Evolutionary conservation across 1,140 invertebrate genomes (phyloP).

Genomic region (Rhagoletis zephyria): DNA sequence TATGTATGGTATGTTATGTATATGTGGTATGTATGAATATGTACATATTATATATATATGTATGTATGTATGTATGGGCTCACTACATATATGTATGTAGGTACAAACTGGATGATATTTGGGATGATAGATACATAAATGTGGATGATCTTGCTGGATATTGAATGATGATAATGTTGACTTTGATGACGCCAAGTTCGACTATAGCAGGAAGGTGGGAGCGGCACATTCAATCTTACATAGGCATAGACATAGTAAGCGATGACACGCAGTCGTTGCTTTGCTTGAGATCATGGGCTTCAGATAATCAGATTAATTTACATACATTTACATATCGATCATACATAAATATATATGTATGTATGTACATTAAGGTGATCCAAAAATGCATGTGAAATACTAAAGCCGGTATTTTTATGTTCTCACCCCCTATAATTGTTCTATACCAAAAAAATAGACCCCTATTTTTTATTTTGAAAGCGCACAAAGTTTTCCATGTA

Average conservation of each 20-base stretch:
- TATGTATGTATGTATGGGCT: not conserved
- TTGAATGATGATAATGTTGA: slow-evolving; percentile 6
- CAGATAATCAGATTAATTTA: too few relatives aligned
- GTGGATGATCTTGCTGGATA: not conserved
- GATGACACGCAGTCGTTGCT: too few relatives aligned
- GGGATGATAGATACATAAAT: not conserved
- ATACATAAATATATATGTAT: too few relatives aligned
- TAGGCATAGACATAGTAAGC: not conserved
- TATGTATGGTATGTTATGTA: slow-evolving; percentile 19
- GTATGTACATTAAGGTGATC: too few relatives aligned
- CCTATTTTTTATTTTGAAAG: too few relatives aligned
- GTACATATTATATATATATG: not conserved
- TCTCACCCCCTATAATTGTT: too few relatives aligned
- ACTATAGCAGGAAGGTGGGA: not conserved
- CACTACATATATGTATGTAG: not conserved
- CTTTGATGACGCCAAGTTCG: not conserved
- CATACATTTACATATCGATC: too few relatives aligned
- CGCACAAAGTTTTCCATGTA: too few relatives aligned
- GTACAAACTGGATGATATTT: not conserved
- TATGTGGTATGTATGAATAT: slow-evolving; percentile 2
- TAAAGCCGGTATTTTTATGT: too few relatives aligned
- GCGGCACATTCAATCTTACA: not conserved
- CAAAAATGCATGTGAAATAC: too few relatives aligned
- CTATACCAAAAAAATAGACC: too few relatives aligned
- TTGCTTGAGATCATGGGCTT: too few relatives aligned